Evolutionary conservation across 2,888 invertebrate species (phyloP), one percentile per base, ranked within the genome.

Genomic region (Sussaba pulchella): DNA sequence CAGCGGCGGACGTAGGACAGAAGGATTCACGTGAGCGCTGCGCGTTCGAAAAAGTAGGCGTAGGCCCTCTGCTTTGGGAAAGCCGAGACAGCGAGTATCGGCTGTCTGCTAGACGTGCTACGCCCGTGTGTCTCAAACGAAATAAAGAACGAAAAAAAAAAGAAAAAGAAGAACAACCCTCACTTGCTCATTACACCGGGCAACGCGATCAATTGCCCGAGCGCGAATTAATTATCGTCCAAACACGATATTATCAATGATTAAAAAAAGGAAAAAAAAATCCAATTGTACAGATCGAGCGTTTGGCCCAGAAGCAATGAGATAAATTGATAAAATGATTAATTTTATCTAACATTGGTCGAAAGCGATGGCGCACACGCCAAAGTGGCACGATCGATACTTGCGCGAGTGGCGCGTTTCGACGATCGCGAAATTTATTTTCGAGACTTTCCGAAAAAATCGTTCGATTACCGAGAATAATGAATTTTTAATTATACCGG

Each of bases 1-100:
- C 31, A 31, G 31, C 52, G 74, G 43, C 57, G 73, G 78, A 81
- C 75, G 71, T 54, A 63, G 79, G 67, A 66, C 70, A 71, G 81
- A 77, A 67, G 82, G 83, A 87, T 88, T 91, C 91, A 91, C 91
- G 91, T 91, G 91, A 91, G 90, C 85, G 83, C 83, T 83, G 82
- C 83, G 84, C 83, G 82, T 82, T 89, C 87, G 85, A 85, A 89
- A 90, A 89, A 87, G 86, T 89, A 91, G 91, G 91, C 91, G 91
- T 91, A 91, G 90, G 88, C 90, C 88, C 78, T 31, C n/a, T 47
- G 67, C 80, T 72, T 73, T 59, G 77, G 70, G 17, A 57, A n/a
- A 36, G 36, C 36, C 41, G 43, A 43, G 63, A 45, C 83, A n/a
- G n/a, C n/a, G n/a, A n/a, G n/a, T n/a, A n/a, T 82, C 63, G 83